A percentile compares a stretch with the other conserved stretches of the same genome.
Conservation (phyloP, 2,797 vertebrate species). For the Momotus momota region DNA sequence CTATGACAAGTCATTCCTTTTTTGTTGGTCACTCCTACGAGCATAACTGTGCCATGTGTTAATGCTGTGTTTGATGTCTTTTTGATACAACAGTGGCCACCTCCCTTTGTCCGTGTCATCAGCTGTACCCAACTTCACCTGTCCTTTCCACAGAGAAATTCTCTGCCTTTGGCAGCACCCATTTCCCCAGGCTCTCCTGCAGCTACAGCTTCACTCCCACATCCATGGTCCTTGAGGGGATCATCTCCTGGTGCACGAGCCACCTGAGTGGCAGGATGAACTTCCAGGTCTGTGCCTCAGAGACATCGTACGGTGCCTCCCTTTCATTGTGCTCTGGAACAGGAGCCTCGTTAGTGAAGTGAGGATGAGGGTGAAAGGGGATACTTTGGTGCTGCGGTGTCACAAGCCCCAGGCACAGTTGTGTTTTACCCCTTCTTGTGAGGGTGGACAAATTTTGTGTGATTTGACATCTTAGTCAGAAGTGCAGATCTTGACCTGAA, state of each 20-base stretch:
- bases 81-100: background rate
- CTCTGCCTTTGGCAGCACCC: background rate
- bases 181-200: background rate
- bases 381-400: background rate
- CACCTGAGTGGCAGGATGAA: background rate
- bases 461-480: background rate
- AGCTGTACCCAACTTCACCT: background rate
- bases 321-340: background rate
- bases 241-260: background rate
- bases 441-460: accelerated
- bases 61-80: background rate
- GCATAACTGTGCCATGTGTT: background rate
- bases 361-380: background rate
- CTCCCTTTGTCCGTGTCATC: background rate
- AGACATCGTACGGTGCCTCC: accelerated
- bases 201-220: background rate
- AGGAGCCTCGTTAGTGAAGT: accelerated
- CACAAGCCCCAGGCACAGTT: accelerated
- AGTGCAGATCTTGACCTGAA: background rate
- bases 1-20: background rate
- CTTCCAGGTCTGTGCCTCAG: background rate
- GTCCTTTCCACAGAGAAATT: background rate
- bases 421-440: background rate
- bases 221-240: accelerated
- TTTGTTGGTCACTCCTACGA: background rate